Base-by-base conservation (phyloP, 1,140 invertebrate species). In the Eulimnadia texana region DNA sequence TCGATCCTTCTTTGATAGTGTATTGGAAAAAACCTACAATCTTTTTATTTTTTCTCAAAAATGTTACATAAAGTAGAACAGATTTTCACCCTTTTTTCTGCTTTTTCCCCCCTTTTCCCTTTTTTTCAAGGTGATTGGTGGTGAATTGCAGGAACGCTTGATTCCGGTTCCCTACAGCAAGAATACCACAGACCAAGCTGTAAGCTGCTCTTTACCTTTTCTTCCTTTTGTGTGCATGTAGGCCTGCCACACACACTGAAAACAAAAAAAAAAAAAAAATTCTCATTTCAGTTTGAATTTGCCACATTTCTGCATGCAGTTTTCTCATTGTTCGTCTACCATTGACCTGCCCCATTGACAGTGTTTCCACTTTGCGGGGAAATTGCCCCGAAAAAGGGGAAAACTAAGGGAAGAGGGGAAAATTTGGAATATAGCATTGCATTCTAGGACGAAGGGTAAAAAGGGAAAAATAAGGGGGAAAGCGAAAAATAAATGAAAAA, bases 121-220 rank as follows among this genome's bases (percentile, higher is more conserved):
- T 50, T 53, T 42, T 82, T 85, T 85, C 81, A 90, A 93, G 90
- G 90, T 93, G 84, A 95, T 95, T 90, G 90, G 90, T 86, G 91
- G 91, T 84, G 90, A 93, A 84, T 92, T 93, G 83, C 91, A 95
- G 88, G 91, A 93, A 83, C 89, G 91, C 82, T 90, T 95, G 85
- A 94, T 95, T 81, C 91, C 91, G 79, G 90, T 94, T 79, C 91
- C 90, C 79, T 94, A 95, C 88, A 94, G 91, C 90, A 95, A 95
- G 89, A 93, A 88, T 81, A 91, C 90, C 79, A 94, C 91, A 83
- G 91, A 95, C 83, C 90, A 94, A 91, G 90, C 90, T 92, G 91
- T 95, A 94, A 94, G 91, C 84, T 73, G 74, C 55, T 57, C 28
- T 57, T 19, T 57, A 23, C 33, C 28, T 57, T 29, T 29, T 33